Conservation (phyloP, 2,888 invertebrate species). For the Pristionchus arcanus region DNA sequence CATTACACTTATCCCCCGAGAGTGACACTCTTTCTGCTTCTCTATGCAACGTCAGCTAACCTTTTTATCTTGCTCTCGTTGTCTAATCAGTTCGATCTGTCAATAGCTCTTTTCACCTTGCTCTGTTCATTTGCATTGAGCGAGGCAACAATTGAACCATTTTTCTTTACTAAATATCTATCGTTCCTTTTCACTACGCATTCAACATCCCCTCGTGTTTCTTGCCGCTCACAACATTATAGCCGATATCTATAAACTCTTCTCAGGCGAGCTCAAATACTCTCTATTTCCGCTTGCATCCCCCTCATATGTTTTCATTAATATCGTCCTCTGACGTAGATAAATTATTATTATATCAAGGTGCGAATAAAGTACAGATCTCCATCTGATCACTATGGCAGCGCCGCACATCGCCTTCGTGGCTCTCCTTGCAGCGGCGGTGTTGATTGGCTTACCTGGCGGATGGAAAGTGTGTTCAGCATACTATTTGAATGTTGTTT, state of each 20-base stretch:
- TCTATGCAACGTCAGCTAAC: constrained; percentile 7
- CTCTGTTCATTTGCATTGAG: too few species aligned
- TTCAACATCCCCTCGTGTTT: background rate
- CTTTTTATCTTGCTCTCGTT: background rate
- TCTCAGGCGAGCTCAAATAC: too few species aligned
- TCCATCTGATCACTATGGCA: too few species aligned
- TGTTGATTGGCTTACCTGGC: background rate
- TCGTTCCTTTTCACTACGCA: background rate
- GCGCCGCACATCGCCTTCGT: too few species aligned
- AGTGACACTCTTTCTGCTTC: background rate
- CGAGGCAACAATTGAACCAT: too few species aligned
- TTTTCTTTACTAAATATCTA: background rate
- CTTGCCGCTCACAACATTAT: background rate
- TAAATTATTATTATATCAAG: too few species aligned
- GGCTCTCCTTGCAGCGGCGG: background rate
- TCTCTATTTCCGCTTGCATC: too few species aligned
- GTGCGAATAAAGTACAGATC: too few species aligned
- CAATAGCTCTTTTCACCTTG: background rate
- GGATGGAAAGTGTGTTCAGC: background rate
- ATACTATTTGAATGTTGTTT: background rate
- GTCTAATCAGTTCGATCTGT: background rate
- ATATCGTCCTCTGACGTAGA: too few species aligned
- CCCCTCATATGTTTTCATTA: too few species aligned
- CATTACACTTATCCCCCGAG: background rate
- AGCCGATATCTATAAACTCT: too few species aligned